A percentile compares a stretch with the other conserved stretches of the same genome.
These are phyloP conservation scores for Macrostomum lignano DNA, from an alignment of 1,140 invertebrate species.

Conservation along the genomic window DNA sequence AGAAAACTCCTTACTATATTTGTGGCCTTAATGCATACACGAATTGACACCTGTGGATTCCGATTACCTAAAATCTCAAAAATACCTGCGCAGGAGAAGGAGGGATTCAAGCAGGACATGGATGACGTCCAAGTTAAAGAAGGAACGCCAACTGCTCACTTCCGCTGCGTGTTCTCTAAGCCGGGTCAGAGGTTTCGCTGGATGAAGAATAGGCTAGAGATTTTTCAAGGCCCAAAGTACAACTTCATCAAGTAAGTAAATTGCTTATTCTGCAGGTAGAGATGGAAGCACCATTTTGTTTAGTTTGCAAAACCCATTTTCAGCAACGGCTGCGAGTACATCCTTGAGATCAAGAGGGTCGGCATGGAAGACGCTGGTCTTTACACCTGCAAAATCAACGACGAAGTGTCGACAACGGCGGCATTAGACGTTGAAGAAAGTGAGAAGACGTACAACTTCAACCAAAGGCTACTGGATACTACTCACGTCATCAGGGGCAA, in stretches of 20 bases:
- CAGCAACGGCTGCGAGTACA: slow-evolving; percentile 59
- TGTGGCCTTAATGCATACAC: no score
- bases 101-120: slow-evolving; percentile 68
- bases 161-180: slow-evolving; percentile 29
- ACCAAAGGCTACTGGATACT: slow-evolving; percentile 56
- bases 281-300: slow-evolving; percentile 51
- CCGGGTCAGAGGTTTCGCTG: slow-evolving; percentile 28
- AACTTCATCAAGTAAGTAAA: slow-evolving; percentile 32
- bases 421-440: slow-evolving; percentile 85
- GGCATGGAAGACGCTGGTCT: slow-evolving; percentile 85
- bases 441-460: slow-evolving; percentile 68
- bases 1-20: no score
- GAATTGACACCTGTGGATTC: no score
- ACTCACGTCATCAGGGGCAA: slow-evolving; percentile 57
- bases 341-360: slow-evolving; percentile 56
- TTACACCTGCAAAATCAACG: slow-evolving; percentile 73
- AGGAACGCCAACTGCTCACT: slow-evolving; percentile 27
- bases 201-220: slow-evolving; percentile 32
- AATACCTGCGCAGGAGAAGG: no score
- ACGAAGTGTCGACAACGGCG: slow-evolving; percentile 52
- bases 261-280: no score
- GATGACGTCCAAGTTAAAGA: slow-evolving; percentile 75
- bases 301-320: slow-evolving; percentile 60
- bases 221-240: slow-evolving; percentile 45
- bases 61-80: no score